Percentiles rank a stretch among this genome's conserved stretches.
Conservation (phyloP, 35 echinoderm and acorn worm species). For the Lytechinus pictus region DNA sequence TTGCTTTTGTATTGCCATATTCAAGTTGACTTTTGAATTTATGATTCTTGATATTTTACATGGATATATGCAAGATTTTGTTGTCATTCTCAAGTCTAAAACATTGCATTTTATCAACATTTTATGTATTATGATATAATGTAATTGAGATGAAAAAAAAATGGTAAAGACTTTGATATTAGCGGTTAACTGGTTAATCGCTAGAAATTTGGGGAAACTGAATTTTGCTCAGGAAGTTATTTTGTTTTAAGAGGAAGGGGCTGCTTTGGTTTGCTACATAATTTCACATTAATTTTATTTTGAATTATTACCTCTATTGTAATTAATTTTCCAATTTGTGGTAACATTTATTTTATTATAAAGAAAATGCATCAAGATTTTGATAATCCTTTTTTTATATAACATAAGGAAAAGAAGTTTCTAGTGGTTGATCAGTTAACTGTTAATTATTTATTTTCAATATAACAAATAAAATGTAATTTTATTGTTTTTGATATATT, state of each 20-base stretch:
- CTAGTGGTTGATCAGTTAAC: conserved; percentile 18
- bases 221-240: neutral
- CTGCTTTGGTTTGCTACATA: neutral
- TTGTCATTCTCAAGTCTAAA: neutral
- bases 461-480: neutral
- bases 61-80: neutral
- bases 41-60: neutral
- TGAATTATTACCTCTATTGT: too few species aligned
- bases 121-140: neutral
- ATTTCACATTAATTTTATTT: neutral
- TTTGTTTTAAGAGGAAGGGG: neutral
- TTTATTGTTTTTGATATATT: neutral
- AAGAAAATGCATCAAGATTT: neutral
- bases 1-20: neutral
- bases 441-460: neutral
- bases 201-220: neutral
- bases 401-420: neutral
- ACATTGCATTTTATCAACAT: neutral
- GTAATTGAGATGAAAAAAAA: neutral
- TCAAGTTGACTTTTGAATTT: neutral
- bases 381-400: neutral
- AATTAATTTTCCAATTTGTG: too few species aligned
- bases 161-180: neutral
- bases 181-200: conserved; percentile 16
- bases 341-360: neutral